These are phyloP conservation scores for Chinchilla lanigera DNA, from an alignment of 2,113 vertebrate species.

Conservation along the genomic window DNA sequence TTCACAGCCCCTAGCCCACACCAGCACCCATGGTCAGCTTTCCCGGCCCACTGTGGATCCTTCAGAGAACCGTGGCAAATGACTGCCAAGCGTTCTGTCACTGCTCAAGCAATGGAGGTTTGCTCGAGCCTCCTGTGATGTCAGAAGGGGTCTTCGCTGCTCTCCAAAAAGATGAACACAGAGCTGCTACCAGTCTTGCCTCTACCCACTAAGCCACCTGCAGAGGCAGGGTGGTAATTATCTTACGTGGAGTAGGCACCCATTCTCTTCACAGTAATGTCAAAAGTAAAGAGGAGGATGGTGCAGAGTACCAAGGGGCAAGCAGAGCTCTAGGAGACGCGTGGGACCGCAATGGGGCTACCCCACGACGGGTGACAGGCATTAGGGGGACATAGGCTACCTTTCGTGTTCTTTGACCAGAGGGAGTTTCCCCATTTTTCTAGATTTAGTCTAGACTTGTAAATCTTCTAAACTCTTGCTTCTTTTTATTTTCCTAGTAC, in stretches of 20 bases:
- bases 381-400: background rate
- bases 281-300: background rate
- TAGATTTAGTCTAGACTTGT: slow-evolving; percentile 37
- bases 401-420: background rate
- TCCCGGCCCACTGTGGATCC: background rate
- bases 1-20: background rate
- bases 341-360: background rate
- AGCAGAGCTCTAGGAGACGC: background rate
- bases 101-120: background rate
- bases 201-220: background rate
- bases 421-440: slow-evolving; percentile 16
- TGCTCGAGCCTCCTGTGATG: background rate
- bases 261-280: background rate
- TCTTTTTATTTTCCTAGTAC: slow-evolving; percentile 26
- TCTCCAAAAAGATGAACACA: slow-evolving; percentile 42
- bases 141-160: background rate
- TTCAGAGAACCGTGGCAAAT: background rate
- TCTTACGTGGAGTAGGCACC: background rate
- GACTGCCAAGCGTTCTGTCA: background rate
- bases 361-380: background rate
- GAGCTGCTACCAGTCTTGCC: background rate
- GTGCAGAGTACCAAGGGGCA: background rate
- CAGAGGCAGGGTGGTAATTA: background rate
- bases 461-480: slow-evolving; percentile 33
- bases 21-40: background rate